These are phyloP conservation scores for Mesorhabditis sp. DNA, from an alignment of 2,888 invertebrate genomes.

Conservation along the genomic window DNA sequence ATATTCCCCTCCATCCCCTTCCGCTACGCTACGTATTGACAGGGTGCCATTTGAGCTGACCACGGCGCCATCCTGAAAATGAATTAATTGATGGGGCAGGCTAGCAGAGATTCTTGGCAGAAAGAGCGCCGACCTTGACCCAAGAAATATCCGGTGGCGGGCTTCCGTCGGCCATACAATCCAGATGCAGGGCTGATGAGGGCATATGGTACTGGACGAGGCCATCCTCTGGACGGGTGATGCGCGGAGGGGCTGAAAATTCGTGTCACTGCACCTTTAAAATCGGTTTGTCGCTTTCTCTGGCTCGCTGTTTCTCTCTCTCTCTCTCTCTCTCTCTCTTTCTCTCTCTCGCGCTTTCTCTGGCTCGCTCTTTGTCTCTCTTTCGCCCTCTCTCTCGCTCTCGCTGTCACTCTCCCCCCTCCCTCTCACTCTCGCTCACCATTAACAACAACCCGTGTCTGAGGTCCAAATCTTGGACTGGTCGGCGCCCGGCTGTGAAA, in stretches of 20 bases:
- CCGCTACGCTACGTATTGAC: slow-evolving; percentile 19
- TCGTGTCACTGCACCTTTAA: background rate
- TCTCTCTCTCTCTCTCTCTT: too few species aligned
- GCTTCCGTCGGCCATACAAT: slow-evolving; percentile 41
- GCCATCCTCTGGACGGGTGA: slow-evolving; percentile 20
- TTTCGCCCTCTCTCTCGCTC: too few species aligned
- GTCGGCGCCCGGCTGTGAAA: slow-evolving; percentile 35
- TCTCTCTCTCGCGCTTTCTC: too few species aligned
- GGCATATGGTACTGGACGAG: slow-evolving; percentile 19
- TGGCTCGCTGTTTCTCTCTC: too few species aligned
- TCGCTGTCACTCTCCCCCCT: too few species aligned
- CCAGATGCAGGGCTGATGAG: slow-evolving; percentile 20
- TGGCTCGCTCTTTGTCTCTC: too few species aligned
- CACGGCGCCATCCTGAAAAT: slow-evolving; percentile 30
- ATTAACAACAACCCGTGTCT: slow-evolving; percentile 43
- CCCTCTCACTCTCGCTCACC: slow-evolving; percentile 19
- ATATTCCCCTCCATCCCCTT: slow-evolving; percentile 33
- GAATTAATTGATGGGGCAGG: too few species aligned
- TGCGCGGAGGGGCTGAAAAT: slow-evolving; percentile 30
- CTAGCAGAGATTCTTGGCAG: too few species aligned
- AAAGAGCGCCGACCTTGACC: slow-evolving; percentile 29
- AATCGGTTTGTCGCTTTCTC: too few species aligned
- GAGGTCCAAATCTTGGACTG: slow-evolving; percentile 34
- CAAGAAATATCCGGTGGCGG: slow-evolving; percentile 47
- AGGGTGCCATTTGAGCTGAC: slow-evolving; percentile 33